Base-by-base conservation (phyloP, 2,888 invertebrate species). In the Drosophila eohydei region DNA sequence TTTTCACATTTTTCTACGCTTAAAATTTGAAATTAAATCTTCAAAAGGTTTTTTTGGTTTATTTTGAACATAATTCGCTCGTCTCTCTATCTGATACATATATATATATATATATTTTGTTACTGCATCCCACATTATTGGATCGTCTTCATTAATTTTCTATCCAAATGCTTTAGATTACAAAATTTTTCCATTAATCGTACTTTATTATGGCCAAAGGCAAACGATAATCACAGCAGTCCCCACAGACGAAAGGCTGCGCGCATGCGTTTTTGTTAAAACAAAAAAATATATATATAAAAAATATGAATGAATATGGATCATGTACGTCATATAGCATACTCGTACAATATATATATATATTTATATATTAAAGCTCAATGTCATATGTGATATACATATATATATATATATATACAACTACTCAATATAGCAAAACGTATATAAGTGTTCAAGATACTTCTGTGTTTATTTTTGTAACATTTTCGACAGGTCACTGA, bases 241-340 rank as follows among this genome's bases (percentile, higher is more conserved):
- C 94, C 94, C 93, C 93, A 94, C 94, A 54, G 94, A 94, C 94
- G 92, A 91, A 34, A 90, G 94, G 93, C 94, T 94, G 94, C 94
- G 93, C 93, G 94, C 94, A 94, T 94, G 94, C 83, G 78, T 88
- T 80, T 76, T 81, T 88, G 83, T 85, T 54, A 4, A 21, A 36
- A n/a, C 9, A 38, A 38, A 52, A 52, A 28, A 38, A 26, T n/a
- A 38, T 21, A n/a, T 38, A 38, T 40, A 28, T 87, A 71, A 63
- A 52, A 48, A 66, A 65, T 66, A 81, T 77, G 50, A 62, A 71
- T 75, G 58, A 65, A 84, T 71, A 77, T 80, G 59, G 60, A 84
- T 71, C 74, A 68, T 73, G 57, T 73, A 62, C 60, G 60, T 60
- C 62, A 69, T 68, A 77, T 74, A 74, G 64, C 60, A 65, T 74